phyloP scores from a whole-genome alignment of 2,888 invertebrate species.

The Panorpa germanica region DNA sequence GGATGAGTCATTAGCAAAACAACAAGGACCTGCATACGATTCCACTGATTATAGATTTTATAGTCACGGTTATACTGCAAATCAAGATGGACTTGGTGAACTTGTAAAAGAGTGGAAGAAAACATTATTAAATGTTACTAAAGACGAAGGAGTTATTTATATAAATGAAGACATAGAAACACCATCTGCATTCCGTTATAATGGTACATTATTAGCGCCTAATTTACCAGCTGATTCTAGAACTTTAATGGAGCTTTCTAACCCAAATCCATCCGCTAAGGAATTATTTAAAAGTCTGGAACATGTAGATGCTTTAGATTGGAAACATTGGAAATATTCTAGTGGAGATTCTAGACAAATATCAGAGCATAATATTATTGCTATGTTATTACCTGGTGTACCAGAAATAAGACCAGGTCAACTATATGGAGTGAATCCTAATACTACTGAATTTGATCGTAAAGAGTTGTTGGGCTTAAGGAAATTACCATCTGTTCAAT shows the following conservation, averaged over 20 bases:
- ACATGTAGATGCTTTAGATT: constrained; percentile 14
- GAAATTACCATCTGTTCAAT: constrained; percentile 38
- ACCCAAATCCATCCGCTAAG: constrained; percentile 10
- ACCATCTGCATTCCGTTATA: constrained; percentile 17
- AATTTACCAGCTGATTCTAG: constrained; percentile 22
- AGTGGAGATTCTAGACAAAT: constrained; percentile 13
- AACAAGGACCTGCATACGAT: constrained; percentile 20
- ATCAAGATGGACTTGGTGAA: constrained; percentile 34
- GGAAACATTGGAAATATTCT: neutral
- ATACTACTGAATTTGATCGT: constrained; percentile 14
- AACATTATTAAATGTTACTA: constrained; percentile 35
- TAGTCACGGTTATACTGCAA: constrained; percentile 40
- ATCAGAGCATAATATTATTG: constrained; percentile 39
- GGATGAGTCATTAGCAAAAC: constrained; percentile 33
- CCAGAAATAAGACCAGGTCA: constrained; percentile 32
- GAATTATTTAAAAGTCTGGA: constrained; percentile 11
- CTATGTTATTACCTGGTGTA: constrained; percentile 62
- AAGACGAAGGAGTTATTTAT: constrained; percentile 24
- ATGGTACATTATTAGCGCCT: constrained; percentile 16
- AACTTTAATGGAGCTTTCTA: constrained; percentile 16
- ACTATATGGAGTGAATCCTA: constrained; percentile 17
- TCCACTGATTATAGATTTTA: constrained; percentile 38
- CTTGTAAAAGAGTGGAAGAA: constrained; percentile 43
- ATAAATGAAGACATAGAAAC: constrained; percentile 20
- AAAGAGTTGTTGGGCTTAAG: constrained; percentile 24